Percentiles rank a stretch among this genome's conserved stretches.
Evolutionary conservation across 2,113 vertebrate species (phyloP).

Genomic region (Tympanuchus pallidicinctus): DNA sequence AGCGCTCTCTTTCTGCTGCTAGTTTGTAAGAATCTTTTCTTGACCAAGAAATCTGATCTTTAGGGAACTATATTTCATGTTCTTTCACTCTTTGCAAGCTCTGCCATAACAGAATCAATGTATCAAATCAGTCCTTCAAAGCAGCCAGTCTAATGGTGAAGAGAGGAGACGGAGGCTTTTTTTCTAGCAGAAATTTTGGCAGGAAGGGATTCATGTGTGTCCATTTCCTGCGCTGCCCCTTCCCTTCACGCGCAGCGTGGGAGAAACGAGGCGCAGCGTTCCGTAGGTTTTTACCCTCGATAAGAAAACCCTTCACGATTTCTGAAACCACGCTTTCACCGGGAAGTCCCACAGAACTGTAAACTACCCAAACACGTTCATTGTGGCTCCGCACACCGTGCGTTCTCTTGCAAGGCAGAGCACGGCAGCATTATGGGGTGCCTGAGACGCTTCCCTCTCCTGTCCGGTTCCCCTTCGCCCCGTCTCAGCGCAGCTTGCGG

Average conservation of each 20-base stretch:
- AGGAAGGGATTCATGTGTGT: constrained; percentile 31
- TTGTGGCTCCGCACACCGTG: not conserved
- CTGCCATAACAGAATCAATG: constrained; percentile 67
- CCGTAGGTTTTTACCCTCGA: not conserved
- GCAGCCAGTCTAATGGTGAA: not conserved
- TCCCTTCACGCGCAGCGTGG: not conserved
- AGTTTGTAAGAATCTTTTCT: not conserved
- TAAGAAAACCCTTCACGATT: not conserved
- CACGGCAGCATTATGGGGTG: rapidly evolving
- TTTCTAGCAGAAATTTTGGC: constrained; percentile 45
- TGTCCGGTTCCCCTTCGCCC: not conserved
- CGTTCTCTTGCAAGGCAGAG: not conserved
- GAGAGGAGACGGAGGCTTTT: not conserved
- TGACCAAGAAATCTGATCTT: constrained; percentile 57
- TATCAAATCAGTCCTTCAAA: constrained; percentile 60
- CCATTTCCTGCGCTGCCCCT: not conserved
- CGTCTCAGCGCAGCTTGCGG: rapidly evolving
- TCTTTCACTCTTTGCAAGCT: constrained; percentile 56
- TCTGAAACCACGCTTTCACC: not conserved
- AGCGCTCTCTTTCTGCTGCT: constrained; percentile 36
- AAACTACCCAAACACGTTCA: not conserved
- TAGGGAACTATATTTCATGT: constrained; percentile 61
- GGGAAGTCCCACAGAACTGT: not conserved
- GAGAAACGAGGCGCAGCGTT: not conserved
- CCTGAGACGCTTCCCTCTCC: not conserved